These are phyloP conservation scores for Meganola albula DNA, from an alignment of 2,888 invertebrate genomes.

Conservation along the genomic window DNA sequence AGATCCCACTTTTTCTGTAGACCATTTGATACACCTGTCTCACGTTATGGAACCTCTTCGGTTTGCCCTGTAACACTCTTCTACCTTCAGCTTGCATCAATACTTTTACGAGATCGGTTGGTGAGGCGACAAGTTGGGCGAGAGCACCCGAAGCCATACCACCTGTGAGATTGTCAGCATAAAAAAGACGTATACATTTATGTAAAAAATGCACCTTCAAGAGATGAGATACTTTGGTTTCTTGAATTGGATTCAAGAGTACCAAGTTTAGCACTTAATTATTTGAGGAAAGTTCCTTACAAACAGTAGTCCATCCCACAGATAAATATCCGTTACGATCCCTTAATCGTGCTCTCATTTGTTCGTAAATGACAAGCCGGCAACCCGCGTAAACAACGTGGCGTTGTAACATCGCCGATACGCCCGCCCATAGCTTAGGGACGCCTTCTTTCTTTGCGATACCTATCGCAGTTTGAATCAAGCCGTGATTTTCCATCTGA, in stretches of 20 bases:
- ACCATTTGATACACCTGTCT: constrained; percentile 87
- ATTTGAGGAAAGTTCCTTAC: too few species aligned
- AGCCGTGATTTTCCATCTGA: constrained; percentile 84
- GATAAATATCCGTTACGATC: constrained; percentile 82
- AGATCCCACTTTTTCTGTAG: constrained; percentile 84
- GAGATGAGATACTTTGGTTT: too few species aligned
- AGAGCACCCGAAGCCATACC: constrained; percentile 90
- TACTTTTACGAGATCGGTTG: constrained; percentile 95
- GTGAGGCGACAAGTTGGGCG: constrained; percentile 93
- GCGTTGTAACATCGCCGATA: constrained; percentile 91
- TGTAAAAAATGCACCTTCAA: too few species aligned
- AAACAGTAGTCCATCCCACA: constrained; percentile 80
- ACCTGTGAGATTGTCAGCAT: constrained; percentile 71
- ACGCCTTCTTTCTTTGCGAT: constrained; percentile 92
- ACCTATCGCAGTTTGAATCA: constrained; percentile 87
- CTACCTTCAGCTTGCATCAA: constrained; percentile 97
- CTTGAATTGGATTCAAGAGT: too few species aligned
- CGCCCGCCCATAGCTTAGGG: constrained; percentile 90
- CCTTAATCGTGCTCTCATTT: constrained; percentile 83
- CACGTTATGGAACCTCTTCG: constrained; percentile 86
- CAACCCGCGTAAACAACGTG: constrained; percentile 92
- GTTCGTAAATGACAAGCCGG: constrained; percentile 91
- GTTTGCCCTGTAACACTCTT: constrained; percentile 86
- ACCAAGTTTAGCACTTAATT: too few species aligned
- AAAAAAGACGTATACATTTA: too few species aligned